phyloP scores from a whole-genome alignment of 1,140 invertebrate species.

The Neotoxoptera formosana region DNA sequence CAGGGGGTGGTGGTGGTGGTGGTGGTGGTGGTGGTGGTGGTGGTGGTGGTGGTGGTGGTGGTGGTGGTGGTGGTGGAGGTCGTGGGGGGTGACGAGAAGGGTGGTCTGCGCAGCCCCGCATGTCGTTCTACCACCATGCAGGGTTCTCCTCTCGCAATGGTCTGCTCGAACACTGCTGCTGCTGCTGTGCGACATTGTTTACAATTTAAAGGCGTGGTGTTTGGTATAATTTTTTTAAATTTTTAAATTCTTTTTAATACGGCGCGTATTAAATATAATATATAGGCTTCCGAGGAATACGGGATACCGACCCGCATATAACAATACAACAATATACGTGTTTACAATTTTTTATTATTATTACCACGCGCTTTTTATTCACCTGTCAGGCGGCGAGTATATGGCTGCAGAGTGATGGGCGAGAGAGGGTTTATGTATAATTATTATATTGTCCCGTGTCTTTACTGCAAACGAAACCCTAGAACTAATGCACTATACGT shows the following conservation, averaged over 20 bases:
- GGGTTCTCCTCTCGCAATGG: neutral
- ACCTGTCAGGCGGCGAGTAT: neutral
- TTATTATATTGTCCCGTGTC: neutral
- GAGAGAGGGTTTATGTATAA: neutral
- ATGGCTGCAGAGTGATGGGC: neutral
- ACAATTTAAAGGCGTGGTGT: neutral
- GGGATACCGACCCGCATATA: neutral
- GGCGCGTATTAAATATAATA: neutral
- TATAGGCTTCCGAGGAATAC: neutral
- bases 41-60: neutral
- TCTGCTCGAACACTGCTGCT: too few relatives aligned
- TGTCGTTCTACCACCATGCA: neutral
- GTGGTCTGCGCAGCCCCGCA: neutral
- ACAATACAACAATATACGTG: neutral
- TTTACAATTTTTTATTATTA: neutral
- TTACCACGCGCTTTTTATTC: neutral
- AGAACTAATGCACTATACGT: too few relatives aligned
- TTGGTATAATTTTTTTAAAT: slow-evolving; percentile 13
- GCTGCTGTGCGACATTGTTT: neutral
- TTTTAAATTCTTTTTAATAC: neutral
- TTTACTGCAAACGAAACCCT: neutral
- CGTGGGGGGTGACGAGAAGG: neutral
- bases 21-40: neutral
- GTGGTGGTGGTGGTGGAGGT: neutral
- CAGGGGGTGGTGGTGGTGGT: neutral